Conservation (phyloP, 2,113 vertebrate genomes). For the Odocoileus virginianus region DNA sequence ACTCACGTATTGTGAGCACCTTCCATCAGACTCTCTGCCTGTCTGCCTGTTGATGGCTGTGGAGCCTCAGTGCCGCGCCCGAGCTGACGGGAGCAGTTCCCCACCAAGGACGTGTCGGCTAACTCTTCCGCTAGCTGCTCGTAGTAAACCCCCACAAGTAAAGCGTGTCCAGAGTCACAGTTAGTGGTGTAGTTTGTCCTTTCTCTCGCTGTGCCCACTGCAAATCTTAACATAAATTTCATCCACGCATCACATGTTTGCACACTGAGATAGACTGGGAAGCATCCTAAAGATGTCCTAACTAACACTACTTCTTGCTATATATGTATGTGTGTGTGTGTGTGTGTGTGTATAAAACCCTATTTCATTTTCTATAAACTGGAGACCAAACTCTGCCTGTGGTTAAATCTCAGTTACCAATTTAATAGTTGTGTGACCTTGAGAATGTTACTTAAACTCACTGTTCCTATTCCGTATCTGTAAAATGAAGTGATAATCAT, state of each 20-base stretch:
- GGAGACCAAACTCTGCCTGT: background rate
- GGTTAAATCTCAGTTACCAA: background rate
- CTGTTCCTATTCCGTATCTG: background rate
- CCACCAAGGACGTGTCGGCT: background rate
- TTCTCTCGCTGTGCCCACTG: background rate
- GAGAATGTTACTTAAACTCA: background rate
- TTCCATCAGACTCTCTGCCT: background rate
- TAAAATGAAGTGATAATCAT: background rate
- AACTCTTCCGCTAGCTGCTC: background rate
- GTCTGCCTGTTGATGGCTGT: background rate
- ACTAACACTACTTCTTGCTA: background rate
- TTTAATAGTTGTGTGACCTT: background rate
- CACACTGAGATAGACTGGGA: background rate
- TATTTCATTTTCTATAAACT: background rate
- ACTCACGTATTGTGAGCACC: background rate
- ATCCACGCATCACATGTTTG: background rate
- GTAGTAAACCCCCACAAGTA: background rate
- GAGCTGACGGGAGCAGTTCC: background rate
- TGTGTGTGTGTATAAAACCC: background rate
- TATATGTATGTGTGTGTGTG: background rate
- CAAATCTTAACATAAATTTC: background rate
- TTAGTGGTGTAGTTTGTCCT: background rate
- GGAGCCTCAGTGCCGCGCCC: background rate
- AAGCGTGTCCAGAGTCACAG: background rate
- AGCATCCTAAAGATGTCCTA: background rate